These are phyloP conservation scores for Andrena dorsata DNA, from an alignment of 2,888 invertebrate species.

Conservation along the genomic window DNA sequence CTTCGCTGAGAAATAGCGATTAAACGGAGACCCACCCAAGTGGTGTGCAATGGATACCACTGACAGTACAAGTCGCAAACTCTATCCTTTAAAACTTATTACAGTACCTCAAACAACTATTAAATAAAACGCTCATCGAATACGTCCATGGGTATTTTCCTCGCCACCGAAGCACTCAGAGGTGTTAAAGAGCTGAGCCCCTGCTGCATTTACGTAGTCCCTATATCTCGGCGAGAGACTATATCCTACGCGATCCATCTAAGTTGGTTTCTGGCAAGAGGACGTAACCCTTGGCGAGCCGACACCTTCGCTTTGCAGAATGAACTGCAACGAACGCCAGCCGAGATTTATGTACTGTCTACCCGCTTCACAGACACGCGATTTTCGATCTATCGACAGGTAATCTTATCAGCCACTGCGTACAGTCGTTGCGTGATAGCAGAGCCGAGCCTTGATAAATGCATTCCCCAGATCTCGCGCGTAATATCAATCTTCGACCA, in stretches of 20 bases:
- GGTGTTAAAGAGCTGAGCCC: no score
- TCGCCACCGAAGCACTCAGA: no score
- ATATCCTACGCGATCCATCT: constrained; percentile 36
- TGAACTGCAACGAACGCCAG: constrained; percentile 39
- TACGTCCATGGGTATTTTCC: no score
- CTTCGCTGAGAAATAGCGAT: no score
- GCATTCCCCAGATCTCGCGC: constrained; percentile 20
- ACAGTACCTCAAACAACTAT: no score
- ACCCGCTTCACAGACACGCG: constrained; percentile 21
- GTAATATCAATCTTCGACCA: constrained; percentile 43
- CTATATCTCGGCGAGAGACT: constrained; percentile 5
- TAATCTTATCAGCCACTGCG: constrained; percentile 44
- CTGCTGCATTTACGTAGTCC: not conserved
- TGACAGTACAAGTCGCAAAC: no score
- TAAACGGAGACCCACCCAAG: no score
- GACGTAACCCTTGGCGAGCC: constrained; percentile 4
- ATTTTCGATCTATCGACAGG: constrained; percentile 49
- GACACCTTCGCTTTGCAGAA: constrained; percentile 31
- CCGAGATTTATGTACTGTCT: constrained; percentile 43
- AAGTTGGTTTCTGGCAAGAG: constrained; percentile 11
- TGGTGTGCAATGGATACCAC: no score
- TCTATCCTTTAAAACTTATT: no score
- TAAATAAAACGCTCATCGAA: no score
- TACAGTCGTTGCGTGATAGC: constrained; percentile 37
- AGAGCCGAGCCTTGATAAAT: constrained; percentile 36